Percentiles rank a stretch among this genome's conserved stretches.
phyloP scores from a whole-genome alignment of 2,888 invertebrate genomes.

The Panopea generosa region DNA sequence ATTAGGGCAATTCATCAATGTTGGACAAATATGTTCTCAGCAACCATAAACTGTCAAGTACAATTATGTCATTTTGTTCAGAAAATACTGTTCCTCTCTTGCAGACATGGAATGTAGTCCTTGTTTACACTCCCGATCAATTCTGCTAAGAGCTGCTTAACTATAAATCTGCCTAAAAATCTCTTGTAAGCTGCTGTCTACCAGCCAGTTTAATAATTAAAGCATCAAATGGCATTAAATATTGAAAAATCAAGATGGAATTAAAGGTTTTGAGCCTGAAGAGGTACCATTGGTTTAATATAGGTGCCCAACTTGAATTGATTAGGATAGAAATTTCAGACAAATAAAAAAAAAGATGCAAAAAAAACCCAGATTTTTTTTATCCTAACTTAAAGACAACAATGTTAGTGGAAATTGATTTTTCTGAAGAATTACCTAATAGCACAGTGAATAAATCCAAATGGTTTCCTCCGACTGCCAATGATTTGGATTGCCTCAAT shows the following conservation, averaged over 20 bases:
- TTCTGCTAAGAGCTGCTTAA: slow-evolving; percentile 20
- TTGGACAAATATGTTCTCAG: slow-evolving; percentile 11
- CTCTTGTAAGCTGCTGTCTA: slow-evolving; percentile 7
- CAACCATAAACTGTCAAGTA: slow-evolving; percentile 2
- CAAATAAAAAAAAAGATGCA: too few relatives aligned
- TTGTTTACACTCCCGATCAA: slow-evolving; percentile 37
- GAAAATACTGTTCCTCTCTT: slow-evolving; percentile 9
- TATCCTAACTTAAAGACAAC: too few relatives aligned
- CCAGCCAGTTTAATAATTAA: slow-evolving; percentile 24
- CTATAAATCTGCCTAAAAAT: slow-evolving; percentile 15
- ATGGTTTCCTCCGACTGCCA: too few relatives aligned
- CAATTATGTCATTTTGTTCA: slow-evolving; percentile 18
- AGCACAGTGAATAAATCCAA: too few relatives aligned
- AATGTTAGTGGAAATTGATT: too few relatives aligned
- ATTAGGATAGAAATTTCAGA: too few relatives aligned
- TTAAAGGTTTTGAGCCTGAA: slow-evolving; percentile 7
- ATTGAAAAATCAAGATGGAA: slow-evolving; percentile 5
- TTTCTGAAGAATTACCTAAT: too few relatives aligned
- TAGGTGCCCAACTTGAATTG: too few relatives aligned
- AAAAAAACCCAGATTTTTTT: too few relatives aligned
- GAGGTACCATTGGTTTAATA: too few relatives aligned
- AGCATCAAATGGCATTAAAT: slow-evolving; percentile 17
- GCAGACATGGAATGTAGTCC: slow-evolving; percentile 22
- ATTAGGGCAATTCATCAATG: slow-evolving; percentile 18
- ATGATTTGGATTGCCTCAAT: too few relatives aligned